Evolutionary conservation across 2,113 vertebrate genomes (phyloP).

Genomic region (Clarias macrocephalus): DNA sequence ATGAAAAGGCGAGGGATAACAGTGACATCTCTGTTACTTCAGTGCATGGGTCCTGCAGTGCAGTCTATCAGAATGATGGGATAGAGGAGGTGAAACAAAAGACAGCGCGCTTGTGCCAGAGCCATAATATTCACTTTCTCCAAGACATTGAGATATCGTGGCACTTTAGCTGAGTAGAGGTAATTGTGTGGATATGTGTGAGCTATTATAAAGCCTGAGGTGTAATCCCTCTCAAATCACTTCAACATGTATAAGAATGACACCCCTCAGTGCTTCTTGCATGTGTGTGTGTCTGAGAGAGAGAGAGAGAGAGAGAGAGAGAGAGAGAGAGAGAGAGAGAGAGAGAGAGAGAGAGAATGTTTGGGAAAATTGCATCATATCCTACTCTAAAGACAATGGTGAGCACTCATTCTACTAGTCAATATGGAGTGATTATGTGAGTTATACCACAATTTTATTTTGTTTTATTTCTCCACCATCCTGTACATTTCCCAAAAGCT

Average conservation of each 20-base stretch:
- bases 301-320: conserved; percentile 1
- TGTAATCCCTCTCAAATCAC: conserved; percentile 24
- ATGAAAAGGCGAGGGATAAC: conserved; percentile 38
- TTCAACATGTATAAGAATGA: conserved; percentile 35
- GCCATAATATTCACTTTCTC: conserved; percentile 64
- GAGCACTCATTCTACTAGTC: not conserved
- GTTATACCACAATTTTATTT: not conserved
- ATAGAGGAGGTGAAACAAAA: conserved; percentile 53
- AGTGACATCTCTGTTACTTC: conserved; percentile 55
- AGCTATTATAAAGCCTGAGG: conserved; percentile 57
- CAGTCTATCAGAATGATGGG: conserved; percentile 31
- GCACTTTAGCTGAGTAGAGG: conserved; percentile 63
- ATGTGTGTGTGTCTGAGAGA: not conserved
- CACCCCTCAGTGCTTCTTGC: not conserved
- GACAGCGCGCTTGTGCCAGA: conserved; percentile 60
- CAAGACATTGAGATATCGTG: conserved; percentile 61
- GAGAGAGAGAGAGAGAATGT: conserved; percentile 1
- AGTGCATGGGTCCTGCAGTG: conserved; percentile 52
- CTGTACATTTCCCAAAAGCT: not conserved
- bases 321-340: not conserved
- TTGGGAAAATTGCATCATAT: not conserved
- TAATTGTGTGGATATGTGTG: conserved; percentile 66
- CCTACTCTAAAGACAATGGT: not conserved
- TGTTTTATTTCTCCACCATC: not conserved
- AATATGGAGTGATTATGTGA: not conserved